Evolutionary conservation across 2,888 invertebrate genomes (phyloP).

Genomic region (Dasysyrphus albostriatus): DNA sequence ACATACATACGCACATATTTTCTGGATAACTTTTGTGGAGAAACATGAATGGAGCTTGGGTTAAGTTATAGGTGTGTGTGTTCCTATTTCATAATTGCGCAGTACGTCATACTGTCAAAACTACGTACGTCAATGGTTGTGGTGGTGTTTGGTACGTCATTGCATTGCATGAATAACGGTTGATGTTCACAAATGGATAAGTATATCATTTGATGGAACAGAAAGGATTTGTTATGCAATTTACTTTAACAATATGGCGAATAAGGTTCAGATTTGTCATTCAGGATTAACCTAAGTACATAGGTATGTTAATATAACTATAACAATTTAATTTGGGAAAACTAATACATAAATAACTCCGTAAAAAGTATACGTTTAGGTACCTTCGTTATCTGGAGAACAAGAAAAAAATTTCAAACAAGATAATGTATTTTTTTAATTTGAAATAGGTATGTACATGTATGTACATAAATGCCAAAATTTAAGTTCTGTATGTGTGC

Average conservation of each 20-base stretch:
- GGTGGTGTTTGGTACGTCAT: constrained; percentile 8
- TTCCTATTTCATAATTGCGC: not conserved
- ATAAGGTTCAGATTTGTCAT: not conserved
- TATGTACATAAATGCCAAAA: too few species aligned
- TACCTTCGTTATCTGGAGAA: too few species aligned
- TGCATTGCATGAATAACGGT: not conserved
- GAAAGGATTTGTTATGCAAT: not conserved
- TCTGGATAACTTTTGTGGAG: constrained; percentile 15
- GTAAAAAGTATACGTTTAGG: too few species aligned
- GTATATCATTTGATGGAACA: constrained; percentile 1
- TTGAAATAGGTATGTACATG: too few species aligned
- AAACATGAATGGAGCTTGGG: constrained; percentile 13
- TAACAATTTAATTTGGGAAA: too few species aligned
- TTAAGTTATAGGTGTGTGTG: not conserved
- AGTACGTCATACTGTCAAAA: not conserved
- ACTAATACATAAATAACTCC: too few species aligned
- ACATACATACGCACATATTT: not conserved
- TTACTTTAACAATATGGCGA: not conserved
- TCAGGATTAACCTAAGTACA: too few species aligned
- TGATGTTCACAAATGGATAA: not conserved
- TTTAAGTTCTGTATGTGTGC: too few species aligned
- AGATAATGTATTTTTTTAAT: too few species aligned
- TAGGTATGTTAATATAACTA: too few species aligned
- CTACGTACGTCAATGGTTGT: constrained; percentile 17
- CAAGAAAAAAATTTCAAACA: too few species aligned